Percentiles rank a stretch among this genome's conserved stretches.
These are phyloP conservation scores for Terebella lapidaria DNA, from an alignment of 2,888 invertebrate species.

Conservation along the genomic window DNA sequence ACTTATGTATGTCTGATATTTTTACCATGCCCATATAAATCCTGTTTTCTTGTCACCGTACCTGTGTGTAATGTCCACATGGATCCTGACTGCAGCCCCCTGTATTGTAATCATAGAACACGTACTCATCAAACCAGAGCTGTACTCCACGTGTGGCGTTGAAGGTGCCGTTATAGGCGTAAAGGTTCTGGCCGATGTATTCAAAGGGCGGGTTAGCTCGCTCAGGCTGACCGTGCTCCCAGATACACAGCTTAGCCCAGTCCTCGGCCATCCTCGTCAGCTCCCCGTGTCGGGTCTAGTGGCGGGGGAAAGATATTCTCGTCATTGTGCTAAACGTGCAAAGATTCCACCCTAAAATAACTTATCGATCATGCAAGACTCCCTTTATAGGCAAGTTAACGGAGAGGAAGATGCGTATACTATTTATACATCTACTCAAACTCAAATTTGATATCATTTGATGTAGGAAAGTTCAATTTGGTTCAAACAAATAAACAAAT, in stretches of 20 bases:
- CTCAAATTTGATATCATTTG: too few relatives aligned
- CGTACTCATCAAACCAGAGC: slow-evolving; percentile 12
- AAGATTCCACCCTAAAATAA: too few relatives aligned
- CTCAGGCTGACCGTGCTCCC: slow-evolving; percentile 16
- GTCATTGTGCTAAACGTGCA: too few relatives aligned
- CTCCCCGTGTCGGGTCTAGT: not conserved
- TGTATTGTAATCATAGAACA: slow-evolving; percentile 6
- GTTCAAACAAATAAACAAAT: not conserved
- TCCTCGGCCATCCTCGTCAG: slow-evolving; percentile 9
- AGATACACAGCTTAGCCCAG: slow-evolving; percentile 11
- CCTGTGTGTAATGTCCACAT: slow-evolving; percentile 18
- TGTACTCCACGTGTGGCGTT: slow-evolving; percentile 1
- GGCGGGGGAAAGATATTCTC: not conserved
- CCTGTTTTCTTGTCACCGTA: too few relatives aligned
- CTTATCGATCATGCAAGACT: too few relatives aligned
- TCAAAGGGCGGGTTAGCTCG: not conserved
- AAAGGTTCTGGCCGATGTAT: slow-evolving; percentile 16
- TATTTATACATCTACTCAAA: too few relatives aligned
- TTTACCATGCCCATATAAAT: too few relatives aligned
- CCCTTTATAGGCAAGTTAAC: too few relatives aligned
- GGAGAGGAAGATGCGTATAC: too few relatives aligned
- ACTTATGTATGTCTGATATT: too few relatives aligned
- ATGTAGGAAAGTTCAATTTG: too few relatives aligned
- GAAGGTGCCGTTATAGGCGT: slow-evolving; percentile 7
- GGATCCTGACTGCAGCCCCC: not conserved